A percentile compares a stretch with the other conserved stretches of the same genome.
These are phyloP conservation scores for Macroramphosus scolopax DNA, from an alignment of 2,797 vertebrate genomes.

Conservation along the genomic window DNA sequence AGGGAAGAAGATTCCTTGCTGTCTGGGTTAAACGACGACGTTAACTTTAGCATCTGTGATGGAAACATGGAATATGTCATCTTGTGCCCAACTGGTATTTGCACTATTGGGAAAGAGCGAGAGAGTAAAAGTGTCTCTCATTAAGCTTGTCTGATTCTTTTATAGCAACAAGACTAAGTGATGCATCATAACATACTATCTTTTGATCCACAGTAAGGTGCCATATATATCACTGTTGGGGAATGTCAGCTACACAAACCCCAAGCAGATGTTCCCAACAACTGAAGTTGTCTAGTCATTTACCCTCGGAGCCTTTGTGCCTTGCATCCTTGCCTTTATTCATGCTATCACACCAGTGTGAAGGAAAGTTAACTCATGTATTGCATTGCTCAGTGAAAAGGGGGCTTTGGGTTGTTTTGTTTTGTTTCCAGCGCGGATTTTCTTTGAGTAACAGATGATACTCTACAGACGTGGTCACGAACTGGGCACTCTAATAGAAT, in stretches of 20 bases:
- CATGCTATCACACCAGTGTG: slow-evolving; percentile 55
- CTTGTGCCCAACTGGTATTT: slow-evolving; percentile 31
- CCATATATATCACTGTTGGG: slow-evolving; percentile 59
- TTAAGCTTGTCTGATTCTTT: slow-evolving; percentile 47
- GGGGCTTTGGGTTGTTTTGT: slow-evolving; percentile 63
- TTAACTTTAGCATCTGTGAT: slow-evolving; percentile 48
- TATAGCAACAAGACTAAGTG: slow-evolving; percentile 39
- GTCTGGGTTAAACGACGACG: slow-evolving; percentile 37
- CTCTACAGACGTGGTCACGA: slow-evolving; percentile 62
- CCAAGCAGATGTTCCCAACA: slow-evolving; percentile 64
- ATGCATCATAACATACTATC: slow-evolving; percentile 44
- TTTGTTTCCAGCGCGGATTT: slow-evolving; percentile 47
- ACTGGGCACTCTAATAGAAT: slow-evolving; percentile 42
- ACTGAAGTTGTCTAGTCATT: slow-evolving; percentile 32
- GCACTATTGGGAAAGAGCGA: slow-evolving; percentile 7
- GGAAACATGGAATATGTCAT: slow-evolving; percentile 43
- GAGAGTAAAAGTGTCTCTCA: slow-evolving; percentile 41
- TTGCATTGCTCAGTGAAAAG: slow-evolving; percentile 28
- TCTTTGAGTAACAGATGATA: slow-evolving; percentile 26
- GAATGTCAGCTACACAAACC: slow-evolving; percentile 59
- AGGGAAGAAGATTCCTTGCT: slow-evolving; percentile 41
- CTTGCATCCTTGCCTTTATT: slow-evolving; percentile 39
- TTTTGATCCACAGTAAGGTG: slow-evolving; percentile 54
- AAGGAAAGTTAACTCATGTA: slow-evolving; percentile 38
- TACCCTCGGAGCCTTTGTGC: slow-evolving; percentile 32